phyloP scores from a whole-genome alignment of 2,113 vertebrate genomes.

The Epinephelus cyanopodus region DNA sequence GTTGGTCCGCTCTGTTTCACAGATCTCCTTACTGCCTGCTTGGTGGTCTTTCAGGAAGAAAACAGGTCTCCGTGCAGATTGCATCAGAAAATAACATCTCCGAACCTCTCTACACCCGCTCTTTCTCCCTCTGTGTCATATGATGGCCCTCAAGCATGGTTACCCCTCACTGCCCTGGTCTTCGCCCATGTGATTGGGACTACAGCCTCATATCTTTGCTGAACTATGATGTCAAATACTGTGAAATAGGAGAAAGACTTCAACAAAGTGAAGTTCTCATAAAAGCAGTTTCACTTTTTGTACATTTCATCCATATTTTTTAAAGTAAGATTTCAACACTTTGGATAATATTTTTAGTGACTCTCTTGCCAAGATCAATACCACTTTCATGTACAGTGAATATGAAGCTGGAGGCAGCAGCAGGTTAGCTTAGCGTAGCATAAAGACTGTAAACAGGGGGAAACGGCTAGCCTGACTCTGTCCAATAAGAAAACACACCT shows the following conservation, averaged over 20 bases:
- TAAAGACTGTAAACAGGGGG: background rate
- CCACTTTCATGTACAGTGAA: background rate
- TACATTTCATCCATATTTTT: background rate
- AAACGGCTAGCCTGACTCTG: background rate
- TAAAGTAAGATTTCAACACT: background rate
- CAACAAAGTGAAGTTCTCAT: constrained; percentile 13
- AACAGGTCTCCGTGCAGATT: constrained; percentile 73
- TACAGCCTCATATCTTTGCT: constrained; percentile 45
- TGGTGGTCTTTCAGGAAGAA: constrained; percentile 78
- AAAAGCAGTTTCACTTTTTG: background rate
- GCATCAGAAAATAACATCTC: constrained; percentile 72
- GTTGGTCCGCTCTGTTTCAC: constrained; percentile 83
- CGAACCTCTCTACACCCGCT: constrained; percentile 19
- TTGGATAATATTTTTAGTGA: background rate
- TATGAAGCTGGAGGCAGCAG: background rate
- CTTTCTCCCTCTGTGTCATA: constrained; percentile 60
- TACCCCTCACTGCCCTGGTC: constrained; percentile 64
- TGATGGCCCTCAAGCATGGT: constrained; percentile 70
- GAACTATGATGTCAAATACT: constrained; percentile 38
- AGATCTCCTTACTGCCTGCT: constrained; percentile 77
- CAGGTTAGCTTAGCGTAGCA: background rate
- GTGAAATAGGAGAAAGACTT: constrained; percentile 18
- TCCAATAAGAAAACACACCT: background rate
- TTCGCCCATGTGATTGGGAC: constrained; percentile 70
- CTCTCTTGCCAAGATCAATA: constrained; percentile 9